These are phyloP conservation scores for pig (Sus scrofa) DNA, from an alignment of 2,113 vertebrate genomes.

Conservation along the genomic window T2T-Sscrofa CM000817.6:3728501-3729000, in stretches of 20 bases:
- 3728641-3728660: background rate
- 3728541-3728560: background rate
- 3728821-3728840: fast-evolving
- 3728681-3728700: background rate
- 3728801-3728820: no score
- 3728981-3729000: background rate
- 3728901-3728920: background rate
- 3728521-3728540: conserved; percentile 83
- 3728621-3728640: fast-evolving
- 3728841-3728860: background rate
- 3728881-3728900: background rate
- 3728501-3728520: conserved; percentile 75
- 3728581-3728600: background rate
- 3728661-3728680: fast-evolving
- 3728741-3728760: background rate
- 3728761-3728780: background rate
- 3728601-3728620: background rate
- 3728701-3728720: background rate
- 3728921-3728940: background rate
- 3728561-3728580: background rate
- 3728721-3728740: background rate
- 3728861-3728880: background rate
- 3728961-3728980: background rate
- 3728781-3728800: fast-evolving
- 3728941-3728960: no score